phyloP scores from a whole-genome alignment of 1,140 invertebrate species.

The Coenobita brevimanus region DNA sequence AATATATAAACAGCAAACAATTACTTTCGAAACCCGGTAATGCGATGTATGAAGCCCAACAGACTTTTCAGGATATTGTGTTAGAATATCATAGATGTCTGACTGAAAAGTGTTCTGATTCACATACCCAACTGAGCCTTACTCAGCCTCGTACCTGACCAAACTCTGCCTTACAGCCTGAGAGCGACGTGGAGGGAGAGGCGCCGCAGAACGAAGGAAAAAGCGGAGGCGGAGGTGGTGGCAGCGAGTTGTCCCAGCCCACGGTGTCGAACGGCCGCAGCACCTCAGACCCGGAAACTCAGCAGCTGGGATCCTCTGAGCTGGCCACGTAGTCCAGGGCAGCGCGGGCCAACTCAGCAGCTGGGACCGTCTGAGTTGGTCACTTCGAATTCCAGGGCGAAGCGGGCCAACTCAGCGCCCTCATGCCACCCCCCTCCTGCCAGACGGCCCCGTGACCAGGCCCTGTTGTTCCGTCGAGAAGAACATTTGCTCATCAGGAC shows the following conservation, averaged over 20 bases:
- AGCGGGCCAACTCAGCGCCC: slow-evolving; percentile 35
- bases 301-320: slow-evolving; percentile 43
- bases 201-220: slow-evolving; percentile 48
- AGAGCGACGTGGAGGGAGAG: slow-evolving; percentile 58
- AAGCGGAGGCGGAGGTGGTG: slow-evolving; percentile 34
- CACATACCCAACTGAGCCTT: not conserved
- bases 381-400: slow-evolving; percentile 53
- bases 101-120: not conserved
- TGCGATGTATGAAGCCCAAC: too few species aligned
- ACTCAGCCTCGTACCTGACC: not conserved
- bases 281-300: slow-evolving; percentile 54
- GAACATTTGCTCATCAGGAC: slow-evolving; percentile 63
- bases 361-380: slow-evolving; percentile 29
- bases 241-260: slow-evolving; percentile 28
- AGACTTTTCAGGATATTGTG: too few species aligned
- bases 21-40: too few species aligned
- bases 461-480: slow-evolving; percentile 51
- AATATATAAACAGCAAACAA: too few species aligned
- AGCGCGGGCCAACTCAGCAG: not conserved
- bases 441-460: slow-evolving; percentile 58
- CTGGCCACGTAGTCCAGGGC: slow-evolving; percentile 30
- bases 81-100: too few species aligned
- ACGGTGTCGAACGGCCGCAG: slow-evolving; percentile 56
- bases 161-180: slow-evolving; percentile 33
- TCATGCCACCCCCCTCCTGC: slow-evolving; percentile 59